Evolutionary conservation across 1,140 invertebrate genomes (phyloP).

Genomic region (Frieseomelitta varia): DNA sequence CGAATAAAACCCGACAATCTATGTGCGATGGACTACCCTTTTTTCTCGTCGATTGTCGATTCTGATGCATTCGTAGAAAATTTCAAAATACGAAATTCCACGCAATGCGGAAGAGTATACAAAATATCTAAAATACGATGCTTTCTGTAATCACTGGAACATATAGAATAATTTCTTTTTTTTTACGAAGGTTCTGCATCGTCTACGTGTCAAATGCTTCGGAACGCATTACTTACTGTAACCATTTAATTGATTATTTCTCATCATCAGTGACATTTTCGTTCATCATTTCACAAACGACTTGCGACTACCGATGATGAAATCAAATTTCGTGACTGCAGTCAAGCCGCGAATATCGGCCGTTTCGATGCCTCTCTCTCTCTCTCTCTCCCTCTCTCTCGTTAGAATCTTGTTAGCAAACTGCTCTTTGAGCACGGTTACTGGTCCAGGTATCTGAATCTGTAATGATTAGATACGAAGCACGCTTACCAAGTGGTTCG

Average conservation of each 20-base stretch:
- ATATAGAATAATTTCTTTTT: too few species aligned
- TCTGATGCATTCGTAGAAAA: too few species aligned
- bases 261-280: conserved; percentile 25
- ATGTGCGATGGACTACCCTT: too few species aligned
- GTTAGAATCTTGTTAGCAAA: conserved; percentile 32
- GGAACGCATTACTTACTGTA: not conserved
- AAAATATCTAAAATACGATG: too few species aligned
- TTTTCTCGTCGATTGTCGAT: too few species aligned
- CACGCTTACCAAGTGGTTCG: not conserved
- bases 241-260: conserved; percentile 66
- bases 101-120: too few species aligned
- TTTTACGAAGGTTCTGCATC: not conserved
- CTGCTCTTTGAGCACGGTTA: not conserved
- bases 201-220: not conserved
- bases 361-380: not conserved
- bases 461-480: conserved; percentile 23
- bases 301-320: not conserved
- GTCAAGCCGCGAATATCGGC: not conserved
- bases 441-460: conserved; percentile 2
- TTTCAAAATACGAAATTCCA: too few species aligned
- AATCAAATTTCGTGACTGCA: not conserved
- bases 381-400: not conserved
- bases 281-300: not conserved
- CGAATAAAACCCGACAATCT: too few species aligned
- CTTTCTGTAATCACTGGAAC: too few species aligned